Conservation (phyloP, 2,888 invertebrate genomes). For the Dione juno region DNA sequence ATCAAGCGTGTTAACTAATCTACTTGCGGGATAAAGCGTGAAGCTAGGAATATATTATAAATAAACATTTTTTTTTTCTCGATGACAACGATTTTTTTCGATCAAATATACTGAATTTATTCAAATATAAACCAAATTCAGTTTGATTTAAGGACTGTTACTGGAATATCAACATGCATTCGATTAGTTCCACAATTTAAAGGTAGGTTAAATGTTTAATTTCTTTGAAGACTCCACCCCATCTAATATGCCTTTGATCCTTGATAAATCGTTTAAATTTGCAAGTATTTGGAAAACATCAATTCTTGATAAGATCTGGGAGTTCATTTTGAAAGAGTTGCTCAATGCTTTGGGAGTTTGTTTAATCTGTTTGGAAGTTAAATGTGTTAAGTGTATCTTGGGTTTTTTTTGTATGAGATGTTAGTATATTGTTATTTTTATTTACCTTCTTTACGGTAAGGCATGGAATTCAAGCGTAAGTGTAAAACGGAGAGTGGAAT, state of each 20-base stretch:
- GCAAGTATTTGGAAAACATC: conserved; percentile 24
- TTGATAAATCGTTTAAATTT: conserved; percentile 33
- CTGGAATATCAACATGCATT: conserved; percentile 37
- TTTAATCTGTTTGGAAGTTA: neutral
- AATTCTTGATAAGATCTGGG: conserved; percentile 22
- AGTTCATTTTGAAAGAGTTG: conserved; percentile 16
- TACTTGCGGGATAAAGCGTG: too few species aligned
- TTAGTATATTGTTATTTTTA: too few species aligned
- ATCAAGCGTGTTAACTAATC: too few species aligned
- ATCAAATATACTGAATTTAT: neutral
- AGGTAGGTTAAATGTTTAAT: conserved; percentile 35
- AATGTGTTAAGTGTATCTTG: neutral
- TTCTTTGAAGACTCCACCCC: conserved; percentile 26
- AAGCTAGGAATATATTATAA: too few species aligned
- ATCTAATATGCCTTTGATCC: conserved; percentile 36
- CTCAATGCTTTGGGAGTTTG: neutral
- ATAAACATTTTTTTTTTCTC: too few species aligned
- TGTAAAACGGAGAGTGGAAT: too few species aligned
- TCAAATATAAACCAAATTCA: neutral
- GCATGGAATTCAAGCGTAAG: too few species aligned
- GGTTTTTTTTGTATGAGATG: neutral
- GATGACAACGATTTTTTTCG: neutral
- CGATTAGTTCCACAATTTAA: conserved; percentile 42
- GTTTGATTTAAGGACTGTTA: conserved; percentile 14
- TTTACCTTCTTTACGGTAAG: too few species aligned